Evolutionary conservation across 53 echinoderm and acorn worm genomes (phyloP), one percentile per base, ranked within the genome.

Genomic region (Paracentrotus lividus): DNA sequence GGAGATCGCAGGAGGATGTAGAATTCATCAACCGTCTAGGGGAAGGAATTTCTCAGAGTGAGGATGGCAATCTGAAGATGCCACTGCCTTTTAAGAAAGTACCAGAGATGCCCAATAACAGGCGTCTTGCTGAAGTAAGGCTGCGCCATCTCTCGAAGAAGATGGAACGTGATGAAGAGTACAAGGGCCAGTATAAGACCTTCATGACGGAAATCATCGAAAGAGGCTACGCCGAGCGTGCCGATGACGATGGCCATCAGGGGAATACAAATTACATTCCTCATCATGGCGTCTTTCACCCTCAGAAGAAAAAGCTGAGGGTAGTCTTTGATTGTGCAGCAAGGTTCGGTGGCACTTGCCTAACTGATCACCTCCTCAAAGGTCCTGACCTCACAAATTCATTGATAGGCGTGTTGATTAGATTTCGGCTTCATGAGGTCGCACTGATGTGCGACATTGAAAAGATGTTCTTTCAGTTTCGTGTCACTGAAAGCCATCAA

Each of bases 331-430:
- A 95, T 27, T 95, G 95, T 49, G 61, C 93, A 3, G 94, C 94
- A 34, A 69, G 24, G 33, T 96, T 61, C 57, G 53, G 57, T 34
- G 96, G 96, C 23, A 87, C 88, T 53, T 95, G 94, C 55, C 90
- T 96, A 68, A 96, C 94, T 34, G 84, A 68, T 34, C 51, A 54
- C 16, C 85, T 94, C 13, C 93, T 96, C 21, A 77, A 94, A 89
- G 95, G 96, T 34, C 95, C 96, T 38, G 95, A 96, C 57, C 91
- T 96, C n/a, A 94, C 92, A 57, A 95, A 96, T 51, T 75, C 86
- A 42, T 44, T 95, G 92, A 76, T 51, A 20, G 96, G 96, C 36
- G 96, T 96, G 36, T 89, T 96, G 29, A 43, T 94, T 56, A 57
- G 90, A 67, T 95, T 95, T 65, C 77, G 93, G 47, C 75, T 88